phyloP scores from a whole-genome alignment of 1,140 invertebrate genomes.

The Brachionus rubens region DNA sequence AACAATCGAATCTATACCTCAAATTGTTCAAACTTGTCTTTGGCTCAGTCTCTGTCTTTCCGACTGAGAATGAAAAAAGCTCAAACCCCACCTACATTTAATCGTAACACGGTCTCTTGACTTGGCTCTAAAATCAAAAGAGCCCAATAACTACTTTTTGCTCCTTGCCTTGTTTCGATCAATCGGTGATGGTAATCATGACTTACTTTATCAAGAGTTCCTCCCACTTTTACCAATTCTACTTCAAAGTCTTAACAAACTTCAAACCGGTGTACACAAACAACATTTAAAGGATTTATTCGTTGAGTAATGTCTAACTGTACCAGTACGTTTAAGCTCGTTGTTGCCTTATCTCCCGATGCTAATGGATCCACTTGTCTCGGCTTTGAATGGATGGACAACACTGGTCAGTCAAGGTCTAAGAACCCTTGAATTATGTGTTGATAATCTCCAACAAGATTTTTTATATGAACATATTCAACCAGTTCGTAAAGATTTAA shows the following conservation, averaged over 20 bases:
- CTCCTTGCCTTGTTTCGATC: conserved; percentile 77
- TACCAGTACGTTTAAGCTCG: conserved; percentile 90
- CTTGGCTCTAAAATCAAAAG: conserved; percentile 89
- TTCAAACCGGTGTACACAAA: conserved; percentile 92
- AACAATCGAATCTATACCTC: conserved; percentile 88
- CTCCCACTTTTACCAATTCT: conserved; percentile 88
- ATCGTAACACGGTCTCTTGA: conserved; percentile 95
- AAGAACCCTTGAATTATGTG: conserved; percentile 89
- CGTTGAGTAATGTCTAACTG: conserved; percentile 93
- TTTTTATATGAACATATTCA: conserved; percentile 98
- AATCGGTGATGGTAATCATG: conserved; percentile 95
- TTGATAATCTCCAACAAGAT: conserved; percentile 96
- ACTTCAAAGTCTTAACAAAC: conserved; percentile 84
- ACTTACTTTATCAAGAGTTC: conserved; percentile 95
- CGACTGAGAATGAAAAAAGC: conserved; percentile 92
- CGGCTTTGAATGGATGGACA: conserved; percentile 92
- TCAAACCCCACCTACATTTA: conserved; percentile 88
- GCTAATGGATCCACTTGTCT: conserved; percentile 97
- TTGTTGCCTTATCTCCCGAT: conserved; percentile 94
- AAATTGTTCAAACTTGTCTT: conserved; percentile 94
- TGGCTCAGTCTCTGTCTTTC: conserved; percentile 89
- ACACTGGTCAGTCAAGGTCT: conserved; percentile 87
- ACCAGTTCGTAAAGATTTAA: conserved; percentile 89
- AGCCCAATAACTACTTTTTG: conserved; percentile 90
- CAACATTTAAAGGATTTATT: conserved; percentile 99